Conservation (phyloP, 1,140 invertebrate genomes). For the Pseudomyrmex sp. region DNA sequence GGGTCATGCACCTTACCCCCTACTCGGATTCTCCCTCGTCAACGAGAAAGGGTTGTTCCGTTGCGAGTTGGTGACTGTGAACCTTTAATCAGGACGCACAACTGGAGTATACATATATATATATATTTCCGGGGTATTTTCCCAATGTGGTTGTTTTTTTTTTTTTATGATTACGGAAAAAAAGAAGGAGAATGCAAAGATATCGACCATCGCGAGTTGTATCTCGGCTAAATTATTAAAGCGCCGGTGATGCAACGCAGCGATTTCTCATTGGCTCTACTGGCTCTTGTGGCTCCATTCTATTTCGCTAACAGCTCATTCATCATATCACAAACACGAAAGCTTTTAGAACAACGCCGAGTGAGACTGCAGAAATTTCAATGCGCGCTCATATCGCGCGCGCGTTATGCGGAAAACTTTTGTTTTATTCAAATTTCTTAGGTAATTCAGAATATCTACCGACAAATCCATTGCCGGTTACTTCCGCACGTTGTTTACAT, state of each 20-base stretch:
- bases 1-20: slow-evolving; percentile 66
- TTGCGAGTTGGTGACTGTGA: slow-evolving; percentile 57
- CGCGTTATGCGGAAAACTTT: not conserved
- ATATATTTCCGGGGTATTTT: no score
- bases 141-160: not conserved
- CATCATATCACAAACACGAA: not conserved
- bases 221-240: slow-evolving; percentile 64
- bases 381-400: not conserved
- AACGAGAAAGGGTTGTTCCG: slow-evolving; percentile 8
- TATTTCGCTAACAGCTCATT: not conserved
- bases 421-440: slow-evolving; percentile 28
- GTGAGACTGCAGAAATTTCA: slow-evolving; percentile 16
- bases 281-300: not conserved
- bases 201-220: slow-evolving; percentile 50
- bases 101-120: not conserved
- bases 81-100: slow-evolving; percentile 55
- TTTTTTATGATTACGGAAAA: slow-evolving; percentile 18
- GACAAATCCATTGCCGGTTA: not conserved
- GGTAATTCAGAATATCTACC: slow-evolving; percentile 21
- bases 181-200: slow-evolving; percentile 49
- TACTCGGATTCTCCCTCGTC: slow-evolving; percentile 47
- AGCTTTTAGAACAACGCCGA: not conserved
- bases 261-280: not conserved
- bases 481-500: slow-evolving; percentile 28
- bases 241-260: slow-evolving; percentile 8